These are phyloP conservation scores for Poecilobothrus nobilitatus DNA, from an alignment of 2,888 invertebrate genomes.

Conservation along the genomic window DNA sequence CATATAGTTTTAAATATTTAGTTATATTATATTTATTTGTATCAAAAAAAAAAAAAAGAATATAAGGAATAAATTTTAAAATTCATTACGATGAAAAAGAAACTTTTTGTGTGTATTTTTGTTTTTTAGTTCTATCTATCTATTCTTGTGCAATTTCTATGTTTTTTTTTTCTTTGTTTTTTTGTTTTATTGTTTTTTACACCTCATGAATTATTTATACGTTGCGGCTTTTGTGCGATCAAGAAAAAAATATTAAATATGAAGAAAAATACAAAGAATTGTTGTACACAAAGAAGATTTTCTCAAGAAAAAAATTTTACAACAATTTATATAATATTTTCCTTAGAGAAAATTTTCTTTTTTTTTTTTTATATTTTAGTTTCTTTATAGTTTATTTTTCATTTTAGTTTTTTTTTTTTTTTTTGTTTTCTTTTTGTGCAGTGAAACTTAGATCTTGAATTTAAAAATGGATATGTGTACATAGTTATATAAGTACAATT, in stretches of 20 bases:
- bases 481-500: too few relatives aligned
- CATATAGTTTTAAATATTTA: too few relatives aligned
- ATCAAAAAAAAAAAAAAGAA: not conserved
- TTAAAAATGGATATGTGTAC: too few relatives aligned
- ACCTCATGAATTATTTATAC: slow-evolving; percentile 2
- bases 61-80: slow-evolving; percentile 2
- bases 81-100: not conserved
- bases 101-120: not conserved
- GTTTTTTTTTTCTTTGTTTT: not conserved
- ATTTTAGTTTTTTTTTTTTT: too few relatives aligned
- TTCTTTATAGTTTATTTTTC: too few relatives aligned
- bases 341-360: not conserved
- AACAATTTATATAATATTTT: not conserved
- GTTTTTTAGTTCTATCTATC: too few relatives aligned
- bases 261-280: not conserved
- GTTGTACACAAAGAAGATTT: not conserved
- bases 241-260: not conserved
- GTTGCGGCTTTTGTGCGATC: slow-evolving; percentile 4
- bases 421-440: too few relatives aligned
- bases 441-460: too few relatives aligned
- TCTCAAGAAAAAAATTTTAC: not conserved
- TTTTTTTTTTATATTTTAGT: too few relatives aligned
- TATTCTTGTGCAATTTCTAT: not conserved
- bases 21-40: too few relatives aligned
- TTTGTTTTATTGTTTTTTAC: not conserved